Conservation (phyloP, 1,140 invertebrate genomes). For the Papilio helenus region DNA sequence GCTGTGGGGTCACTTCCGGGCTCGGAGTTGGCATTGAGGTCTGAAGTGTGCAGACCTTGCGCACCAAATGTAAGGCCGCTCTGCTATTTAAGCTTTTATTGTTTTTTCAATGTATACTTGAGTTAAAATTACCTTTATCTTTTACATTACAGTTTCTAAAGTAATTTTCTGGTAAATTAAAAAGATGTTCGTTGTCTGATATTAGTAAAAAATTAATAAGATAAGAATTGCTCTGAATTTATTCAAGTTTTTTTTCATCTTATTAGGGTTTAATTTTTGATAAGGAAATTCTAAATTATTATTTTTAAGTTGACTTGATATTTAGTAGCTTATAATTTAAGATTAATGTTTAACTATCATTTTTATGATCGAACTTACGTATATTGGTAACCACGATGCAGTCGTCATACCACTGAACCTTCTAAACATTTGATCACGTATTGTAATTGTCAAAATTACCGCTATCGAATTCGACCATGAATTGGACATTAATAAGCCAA, state of each 20-base stretch:
- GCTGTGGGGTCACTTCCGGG: constrained; percentile 22
- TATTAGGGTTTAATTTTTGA: too few relatives aligned
- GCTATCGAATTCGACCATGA: not conserved
- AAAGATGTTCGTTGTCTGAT: not conserved
- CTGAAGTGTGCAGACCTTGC: not conserved
- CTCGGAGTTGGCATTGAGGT: not conserved
- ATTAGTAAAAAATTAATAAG: not conserved
- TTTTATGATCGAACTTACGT: not conserved
- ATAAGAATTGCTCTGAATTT: too few relatives aligned
- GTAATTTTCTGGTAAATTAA: not conserved
- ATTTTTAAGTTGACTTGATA: too few relatives aligned
- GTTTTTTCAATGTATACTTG: not conserved
- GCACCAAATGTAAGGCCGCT: constrained; percentile 8
- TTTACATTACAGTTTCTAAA: not conserved
- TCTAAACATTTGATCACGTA: constrained; percentile 3
- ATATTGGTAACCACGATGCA: not conserved
- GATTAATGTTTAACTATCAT: too few relatives aligned
- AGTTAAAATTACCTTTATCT: not conserved
- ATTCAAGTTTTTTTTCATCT: too few relatives aligned
- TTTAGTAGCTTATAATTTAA: too few relatives aligned
- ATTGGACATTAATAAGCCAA: constrained; percentile 6
- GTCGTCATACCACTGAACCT: not conserved
- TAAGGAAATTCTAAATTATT: too few relatives aligned
- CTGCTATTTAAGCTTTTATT: constrained; percentile 4
- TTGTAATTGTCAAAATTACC: not conserved